Percentiles rank a stretch among this genome's conserved stretches.
phyloP scores from a whole-genome alignment of 2,888 invertebrate species.

The Acanthosoma haemorrhoidale region DNA sequence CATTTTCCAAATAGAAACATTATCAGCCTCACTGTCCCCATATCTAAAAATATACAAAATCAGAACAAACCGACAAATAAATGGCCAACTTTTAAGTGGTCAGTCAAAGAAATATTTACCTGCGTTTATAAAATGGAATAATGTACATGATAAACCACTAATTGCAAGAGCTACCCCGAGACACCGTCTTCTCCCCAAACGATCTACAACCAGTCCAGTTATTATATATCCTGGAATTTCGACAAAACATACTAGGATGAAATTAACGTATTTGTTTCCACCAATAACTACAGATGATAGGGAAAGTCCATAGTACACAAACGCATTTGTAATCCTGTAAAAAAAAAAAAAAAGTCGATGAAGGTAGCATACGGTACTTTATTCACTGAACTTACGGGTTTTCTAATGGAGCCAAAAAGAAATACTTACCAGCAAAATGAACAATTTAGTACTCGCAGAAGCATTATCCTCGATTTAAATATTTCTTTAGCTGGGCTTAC shows the following conservation, averaged over 20 bases:
- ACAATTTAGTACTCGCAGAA: constrained; percentile 57
- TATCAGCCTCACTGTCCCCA: constrained; percentile 42
- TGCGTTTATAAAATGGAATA: constrained; percentile 45
- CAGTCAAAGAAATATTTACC: constrained; percentile 15
- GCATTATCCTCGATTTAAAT: constrained; percentile 52
- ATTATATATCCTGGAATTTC: constrained; percentile 43
- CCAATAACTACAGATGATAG: constrained; percentile 69
- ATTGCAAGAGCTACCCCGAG: constrained; percentile 39
- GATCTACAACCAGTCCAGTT: constrained; percentile 39
- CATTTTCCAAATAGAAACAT: constrained; percentile 48
- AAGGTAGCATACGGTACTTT: not conserved
- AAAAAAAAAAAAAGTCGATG: not conserved
- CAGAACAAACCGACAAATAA: not conserved
- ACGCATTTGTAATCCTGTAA: constrained; percentile 60
- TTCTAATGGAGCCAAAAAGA: not conserved
- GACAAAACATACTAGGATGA: constrained; percentile 51
- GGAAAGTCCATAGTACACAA: constrained; percentile 74
- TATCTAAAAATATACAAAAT: not conserved
- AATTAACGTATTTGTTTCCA: constrained; percentile 72
- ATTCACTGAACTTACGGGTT: not conserved
- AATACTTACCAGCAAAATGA: constrained; percentile 64
- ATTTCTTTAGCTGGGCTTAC: constrained; percentile 47
- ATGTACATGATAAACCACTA: constrained; percentile 48
- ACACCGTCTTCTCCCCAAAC: constrained; percentile 37
- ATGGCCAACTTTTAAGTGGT: not conserved